phyloP scores from a whole-genome alignment of 2,797 vertebrate genomes.

The Rhabdophis nuchalis region DNA sequence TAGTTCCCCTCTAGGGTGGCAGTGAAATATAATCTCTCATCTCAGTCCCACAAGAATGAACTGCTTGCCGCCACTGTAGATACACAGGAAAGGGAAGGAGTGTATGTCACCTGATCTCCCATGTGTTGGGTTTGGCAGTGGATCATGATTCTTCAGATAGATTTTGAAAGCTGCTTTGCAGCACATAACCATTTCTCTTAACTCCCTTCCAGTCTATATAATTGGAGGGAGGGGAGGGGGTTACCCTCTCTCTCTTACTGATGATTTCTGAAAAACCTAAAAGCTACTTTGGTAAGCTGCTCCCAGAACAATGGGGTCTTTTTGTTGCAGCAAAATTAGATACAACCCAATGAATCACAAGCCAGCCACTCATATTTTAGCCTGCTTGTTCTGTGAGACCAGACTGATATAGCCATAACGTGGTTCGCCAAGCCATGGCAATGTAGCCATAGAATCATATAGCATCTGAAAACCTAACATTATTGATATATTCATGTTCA shows the following conservation, averaged over 20 bases:
- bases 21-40: neutral
- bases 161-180: neutral
- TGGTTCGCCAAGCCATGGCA: neutral
- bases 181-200: neutral
- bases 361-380: neutral
- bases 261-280: neutral
- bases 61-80: neutral
- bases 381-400: neutral
- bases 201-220: neutral
- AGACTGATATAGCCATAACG: neutral
- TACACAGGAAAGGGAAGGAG: neutral
- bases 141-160: neutral
- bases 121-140: neutral
- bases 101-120: neutral
- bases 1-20: neutral
- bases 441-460: neutral
- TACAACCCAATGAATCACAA: neutral
- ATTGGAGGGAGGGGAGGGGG: rapidly evolving
- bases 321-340: neutral
- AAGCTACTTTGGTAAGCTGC: neutral
- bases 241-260: neutral
- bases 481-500: neutral
- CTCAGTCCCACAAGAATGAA: neutral
- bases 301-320: neutral
- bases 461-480: neutral